Base-by-base conservation (phyloP, 2,888 invertebrate species). In the Nematopogon swammerdamellus region DNA sequence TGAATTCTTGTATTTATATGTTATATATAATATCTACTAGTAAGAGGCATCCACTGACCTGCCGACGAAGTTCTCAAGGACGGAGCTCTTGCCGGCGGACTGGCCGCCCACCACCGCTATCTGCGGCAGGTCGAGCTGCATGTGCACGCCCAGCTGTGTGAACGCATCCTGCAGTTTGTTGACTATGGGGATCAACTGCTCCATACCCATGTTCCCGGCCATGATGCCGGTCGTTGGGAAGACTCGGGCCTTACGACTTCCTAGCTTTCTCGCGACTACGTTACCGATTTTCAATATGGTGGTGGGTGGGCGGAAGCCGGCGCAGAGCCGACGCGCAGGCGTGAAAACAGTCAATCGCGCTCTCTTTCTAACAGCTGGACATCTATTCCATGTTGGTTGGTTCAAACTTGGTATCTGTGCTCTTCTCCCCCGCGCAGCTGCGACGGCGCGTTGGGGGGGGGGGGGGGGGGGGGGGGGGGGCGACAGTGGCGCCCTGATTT, bases 101-200 rank as follows among this genome's bases (percentile, higher is more conserved):
- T 99, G 99, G 63, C 98, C 98, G 72, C 99, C 99, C 65, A 99
- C 98, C 55, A 99, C 99, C 57, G 98, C 99, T 68, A 99, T 99
- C 83, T 99, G 99, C 59, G 99, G 99, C 68, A 99, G 85, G 85
- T 99, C 99, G 70, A 99, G 83, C 72, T 95, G 94, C 90, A 99
- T 92, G 70, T 95, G 92, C 63, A 98, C 97, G 60, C 98, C 99
- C 72, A 99, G 83, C 67, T 95, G 93, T 57, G 98, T 93, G 81
- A 99, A 99, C 59, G 98, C 98, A 93, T 99, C 99, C 85, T 99
- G 99, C 64, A 99, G 86, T 82, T 95, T 96, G 83, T 99, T 99
- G 69, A 99, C 98, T 70, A 99, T 95, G 63, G 98, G 97, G 82
- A 99, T 99, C 79, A 99, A 88, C 79, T 93, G 91, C 82, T 99